Conservation (phyloP, 2,888 invertebrate genomes). For the Tipula helvola region DNA sequence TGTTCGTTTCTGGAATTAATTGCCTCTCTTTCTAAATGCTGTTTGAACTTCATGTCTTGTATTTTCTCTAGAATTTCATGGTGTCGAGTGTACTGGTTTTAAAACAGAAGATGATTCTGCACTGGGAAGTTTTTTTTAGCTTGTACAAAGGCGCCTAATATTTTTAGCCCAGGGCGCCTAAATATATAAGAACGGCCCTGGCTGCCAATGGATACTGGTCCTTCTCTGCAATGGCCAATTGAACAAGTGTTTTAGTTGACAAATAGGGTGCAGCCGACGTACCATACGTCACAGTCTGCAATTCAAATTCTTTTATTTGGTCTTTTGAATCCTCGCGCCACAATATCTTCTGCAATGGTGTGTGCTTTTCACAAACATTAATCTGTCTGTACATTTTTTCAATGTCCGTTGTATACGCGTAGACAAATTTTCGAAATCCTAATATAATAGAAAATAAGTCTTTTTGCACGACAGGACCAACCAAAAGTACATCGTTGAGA, state of each 20-base stretch:
- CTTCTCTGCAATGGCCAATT: slow-evolving; percentile 16
- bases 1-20: too few species aligned
- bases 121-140: too few species aligned
- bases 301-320: slow-evolving; percentile 14
- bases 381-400: slow-evolving; percentile 15
- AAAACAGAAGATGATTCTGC: too few species aligned
- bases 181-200: too few species aligned
- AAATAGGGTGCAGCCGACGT: slow-evolving; percentile 16
- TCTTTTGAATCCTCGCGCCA: slow-evolving; percentile 14
- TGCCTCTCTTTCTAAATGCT: too few species aligned
- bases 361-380: slow-evolving; percentile 14
- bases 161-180: too few species aligned
- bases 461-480: slow-evolving; percentile 13
- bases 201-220: slow-evolving; percentile 15
- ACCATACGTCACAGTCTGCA: slow-evolving; percentile 19
- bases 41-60: too few species aligned
- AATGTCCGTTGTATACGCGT: slow-evolving; percentile 20
- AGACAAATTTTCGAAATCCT: slow-evolving; percentile 11
- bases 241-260: slow-evolving; percentile 15
- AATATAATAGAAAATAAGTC: slow-evolving; percentile 10
- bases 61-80: too few species aligned
- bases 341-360: slow-evolving; percentile 18
- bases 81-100: too few species aligned
- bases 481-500: slow-evolving; percentile 12
- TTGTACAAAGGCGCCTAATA: too few species aligned